phyloP scores from a whole-genome alignment of 2,888 invertebrate genomes.

The Ochropleura plecta region DNA sequence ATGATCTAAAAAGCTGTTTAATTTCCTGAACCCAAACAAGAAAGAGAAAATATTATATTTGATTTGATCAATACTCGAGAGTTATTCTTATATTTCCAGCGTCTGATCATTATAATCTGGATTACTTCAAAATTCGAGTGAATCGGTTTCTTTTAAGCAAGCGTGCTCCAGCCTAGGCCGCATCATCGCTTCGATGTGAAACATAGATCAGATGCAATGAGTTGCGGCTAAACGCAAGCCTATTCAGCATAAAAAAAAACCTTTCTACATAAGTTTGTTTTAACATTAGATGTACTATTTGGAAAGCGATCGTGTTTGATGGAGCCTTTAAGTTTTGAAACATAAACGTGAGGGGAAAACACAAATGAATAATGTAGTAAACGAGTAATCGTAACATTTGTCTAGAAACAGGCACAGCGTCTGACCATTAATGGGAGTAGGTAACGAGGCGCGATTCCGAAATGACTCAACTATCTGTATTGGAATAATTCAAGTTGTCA shows the following conservation, averaged over 20 bases:
- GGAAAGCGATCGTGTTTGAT: neutral
- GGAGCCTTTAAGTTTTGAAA: constrained; percentile 9
- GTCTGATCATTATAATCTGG: too few relatives aligned
- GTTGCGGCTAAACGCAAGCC: too few relatives aligned
- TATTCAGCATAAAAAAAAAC: too few relatives aligned
- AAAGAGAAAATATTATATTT: neutral
- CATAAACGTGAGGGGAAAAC: constrained; percentile 20
- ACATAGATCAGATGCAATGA: too few relatives aligned
- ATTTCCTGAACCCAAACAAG: neutral
- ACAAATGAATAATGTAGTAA: constrained; percentile 27
- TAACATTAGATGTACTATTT: neutral
- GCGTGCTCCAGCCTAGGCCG: too few relatives aligned
- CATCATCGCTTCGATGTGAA: too few relatives aligned
- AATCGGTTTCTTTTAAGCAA: too few relatives aligned
- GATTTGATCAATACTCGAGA: neutral
- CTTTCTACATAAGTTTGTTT: neutral
- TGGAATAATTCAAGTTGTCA: constrained; percentile 3
- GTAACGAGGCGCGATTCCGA: neutral
- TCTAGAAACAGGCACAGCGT: constrained; percentile 46
- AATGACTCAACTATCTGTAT: constrained; percentile 19
- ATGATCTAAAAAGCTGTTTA: neutral
- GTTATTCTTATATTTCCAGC: neutral
- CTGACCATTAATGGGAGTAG: constrained; percentile 28
- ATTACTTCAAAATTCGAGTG: too few relatives aligned
- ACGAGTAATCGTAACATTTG: neutral